phyloP scores from a whole-genome alignment of 2,888 invertebrate genomes.

The Acronicta alni region DNA sequence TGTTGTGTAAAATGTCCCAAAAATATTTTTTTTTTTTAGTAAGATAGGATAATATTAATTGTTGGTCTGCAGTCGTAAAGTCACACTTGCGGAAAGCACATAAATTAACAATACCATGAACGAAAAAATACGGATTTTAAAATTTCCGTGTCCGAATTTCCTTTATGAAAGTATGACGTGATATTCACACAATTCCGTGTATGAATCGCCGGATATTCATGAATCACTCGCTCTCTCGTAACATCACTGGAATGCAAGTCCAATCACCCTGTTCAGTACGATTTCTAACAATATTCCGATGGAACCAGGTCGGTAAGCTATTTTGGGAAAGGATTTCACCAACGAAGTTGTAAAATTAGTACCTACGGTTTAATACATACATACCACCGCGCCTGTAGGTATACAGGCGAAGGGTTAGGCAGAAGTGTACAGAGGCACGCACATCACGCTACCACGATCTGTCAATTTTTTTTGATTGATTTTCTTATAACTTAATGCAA shows the following conservation, averaged over 20 bases:
- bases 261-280: constrained; percentile 38
- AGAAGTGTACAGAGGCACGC: no score
- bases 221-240: constrained; percentile 42
- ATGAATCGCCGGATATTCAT: constrained; percentile 42
- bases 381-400: neutral
- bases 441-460: no score
- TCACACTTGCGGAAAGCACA: no score
- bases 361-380: neutral
- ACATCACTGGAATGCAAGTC: constrained; percentile 43
- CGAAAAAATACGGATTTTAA: neutral
- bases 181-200: constrained; percentile 41
- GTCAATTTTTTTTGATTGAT: no score
- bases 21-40: no score
- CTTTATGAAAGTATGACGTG: constrained; percentile 43
- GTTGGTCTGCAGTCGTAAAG: no score
- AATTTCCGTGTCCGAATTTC: constrained; percentile 24
- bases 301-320: constrained; percentile 35
- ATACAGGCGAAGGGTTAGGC: no score
- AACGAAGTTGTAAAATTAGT: constrained; percentile 11
- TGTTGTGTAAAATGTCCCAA: no score
- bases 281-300: constrained; percentile 43
- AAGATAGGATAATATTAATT: no score
- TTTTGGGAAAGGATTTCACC: constrained; percentile 14
- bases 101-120: neutral
- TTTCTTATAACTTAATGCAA: no score